phyloP scores from a whole-genome alignment of 2,797 vertebrate genomes.

The Sorex maritimensis region DNA sequence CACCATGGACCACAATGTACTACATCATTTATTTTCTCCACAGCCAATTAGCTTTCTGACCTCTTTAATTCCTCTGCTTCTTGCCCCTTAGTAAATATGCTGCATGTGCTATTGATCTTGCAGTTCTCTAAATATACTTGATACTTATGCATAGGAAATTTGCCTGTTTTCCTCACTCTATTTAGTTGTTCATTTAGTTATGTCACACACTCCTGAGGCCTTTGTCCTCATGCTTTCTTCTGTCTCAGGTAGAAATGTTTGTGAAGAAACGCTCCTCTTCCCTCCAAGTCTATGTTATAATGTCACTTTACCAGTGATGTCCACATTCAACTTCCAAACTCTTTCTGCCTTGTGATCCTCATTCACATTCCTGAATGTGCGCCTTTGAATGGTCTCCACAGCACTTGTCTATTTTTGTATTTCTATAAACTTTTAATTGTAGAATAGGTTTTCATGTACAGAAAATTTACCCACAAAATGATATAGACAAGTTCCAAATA shows the following conservation, averaged over 20 bases:
- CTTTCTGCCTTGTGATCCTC: background rate
- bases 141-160: background rate
- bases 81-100: background rate
- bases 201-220: background rate
- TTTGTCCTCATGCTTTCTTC: background rate
- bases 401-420: background rate
- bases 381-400: background rate
- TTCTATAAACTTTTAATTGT: constrained; percentile 39
- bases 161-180: background rate
- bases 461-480: constrained; percentile 17
- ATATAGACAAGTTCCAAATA: background rate
- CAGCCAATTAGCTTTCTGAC: background rate
- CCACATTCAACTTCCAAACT: background rate
- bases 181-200: background rate
- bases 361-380: background rate
- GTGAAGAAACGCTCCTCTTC: background rate
- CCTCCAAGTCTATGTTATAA: constrained; percentile 27
- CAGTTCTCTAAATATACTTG: background rate
- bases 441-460: constrained; percentile 16
- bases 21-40: background rate
- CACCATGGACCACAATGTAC: background rate
- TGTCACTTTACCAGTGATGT: background rate
- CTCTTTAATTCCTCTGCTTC: background rate
- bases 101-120: background rate
- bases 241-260: no score